These are phyloP conservation scores for Himantopus leucocephalus DNA, from an alignment of 2,113 vertebrate genomes.

Conservation along the genomic window DNA sequence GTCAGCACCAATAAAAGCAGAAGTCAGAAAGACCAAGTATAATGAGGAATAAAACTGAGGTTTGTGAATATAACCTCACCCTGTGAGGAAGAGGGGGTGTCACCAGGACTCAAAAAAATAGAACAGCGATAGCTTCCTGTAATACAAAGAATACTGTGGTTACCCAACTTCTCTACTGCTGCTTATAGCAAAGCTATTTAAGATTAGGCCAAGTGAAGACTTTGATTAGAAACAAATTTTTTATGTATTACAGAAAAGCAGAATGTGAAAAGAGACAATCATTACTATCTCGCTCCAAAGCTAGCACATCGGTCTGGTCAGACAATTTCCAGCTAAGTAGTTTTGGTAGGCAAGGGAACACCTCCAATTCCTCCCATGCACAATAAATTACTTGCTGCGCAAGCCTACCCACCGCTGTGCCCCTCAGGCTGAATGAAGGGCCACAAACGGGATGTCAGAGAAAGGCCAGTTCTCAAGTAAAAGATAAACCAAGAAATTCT, in stretches of 20 bases:
- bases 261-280: fast-evolving
- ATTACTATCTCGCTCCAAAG: background rate
- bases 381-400: background rate
- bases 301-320: background rate
- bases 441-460: background rate
- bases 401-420: background rate
- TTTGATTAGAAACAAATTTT: background rate
- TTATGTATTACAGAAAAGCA: background rate
- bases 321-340: background rate
- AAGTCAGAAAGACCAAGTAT: background rate
- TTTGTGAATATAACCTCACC: background rate
- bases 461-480: background rate
- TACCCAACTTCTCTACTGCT: background rate
- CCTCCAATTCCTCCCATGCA: background rate
- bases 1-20: background rate
- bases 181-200: background rate
- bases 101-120: background rate
- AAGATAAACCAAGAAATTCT: background rate
- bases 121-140: background rate
- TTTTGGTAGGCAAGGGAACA: background rate
- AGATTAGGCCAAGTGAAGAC: background rate
- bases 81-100: no score
- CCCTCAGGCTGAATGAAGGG: background rate
- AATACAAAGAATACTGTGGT: background rate
- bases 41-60: background rate